Evolutionary conservation across 2,888 invertebrate genomes (phyloP), one percentile per base, ranked within the genome.

Genomic region (Apamea epomidion): DNA sequence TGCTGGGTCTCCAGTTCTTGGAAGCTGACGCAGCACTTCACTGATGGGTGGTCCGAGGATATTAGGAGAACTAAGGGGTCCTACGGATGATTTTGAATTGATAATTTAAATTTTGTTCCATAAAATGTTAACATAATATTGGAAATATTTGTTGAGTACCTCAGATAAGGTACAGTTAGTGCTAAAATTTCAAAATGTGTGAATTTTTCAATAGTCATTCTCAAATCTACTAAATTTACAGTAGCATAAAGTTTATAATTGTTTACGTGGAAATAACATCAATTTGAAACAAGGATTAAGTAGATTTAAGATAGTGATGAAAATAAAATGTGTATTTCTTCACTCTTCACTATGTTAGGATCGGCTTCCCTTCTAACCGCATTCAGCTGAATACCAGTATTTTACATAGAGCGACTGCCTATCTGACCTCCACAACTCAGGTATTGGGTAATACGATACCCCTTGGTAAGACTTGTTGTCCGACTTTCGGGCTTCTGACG

Each of bases 21-120:
- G 81, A 97, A 97, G 75, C 94, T 97, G 7, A 97, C 92, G 89
- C 97, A 97, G 87, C 97, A 97, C 76, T 95, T 95, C 4, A 98
- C 95, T 2, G 96, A 94, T 0, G 97, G 97, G 87, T 97, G 97
- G 84, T 95, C 96, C 0, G 96, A 96, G 3, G 97, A 95, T 88
- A 97, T 97, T 0, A 97, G 92, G 5, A 95, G 91, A 3, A 97
- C 97, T 71, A 97, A 89, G 0, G 97, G 97, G 90, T 97, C 97
- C 97, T 97, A 88, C 10, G 80, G 79, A 78, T 32, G 14, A 21
- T 62, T 18, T 73, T 48, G 10, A 64, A 32, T 18, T 32, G n/a
- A 29, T 76, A n/a, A 60, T 48, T 76, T 14, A 48, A 48, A 14
- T 48, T 48, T 48, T 14, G 48, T 48, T 48, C 4, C 16, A 12